Percentiles rank a stretch among this genome's conserved stretches.
These are phyloP conservation scores for Polyploca ridens DNA, from an alignment of 2,888 invertebrate species.

Conservation along the genomic window DNA sequence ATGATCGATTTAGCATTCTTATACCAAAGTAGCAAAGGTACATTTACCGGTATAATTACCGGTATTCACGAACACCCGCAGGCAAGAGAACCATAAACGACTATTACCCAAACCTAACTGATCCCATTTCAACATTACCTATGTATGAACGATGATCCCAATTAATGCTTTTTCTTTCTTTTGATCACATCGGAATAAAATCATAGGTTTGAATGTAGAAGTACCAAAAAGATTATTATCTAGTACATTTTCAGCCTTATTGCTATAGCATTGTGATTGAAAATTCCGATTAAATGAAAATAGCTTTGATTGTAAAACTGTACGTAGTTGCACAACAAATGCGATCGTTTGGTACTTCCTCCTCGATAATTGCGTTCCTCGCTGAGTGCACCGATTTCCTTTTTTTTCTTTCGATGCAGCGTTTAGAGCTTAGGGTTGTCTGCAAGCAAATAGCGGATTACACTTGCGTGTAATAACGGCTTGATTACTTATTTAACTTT, in stretches of 20 bases:
- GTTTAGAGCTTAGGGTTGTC: neutral
- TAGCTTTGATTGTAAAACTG: constrained; percentile 12
- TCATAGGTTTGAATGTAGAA: neutral
- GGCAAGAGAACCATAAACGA: neutral
- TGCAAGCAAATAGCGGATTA: neutral
- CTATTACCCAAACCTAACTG: neutral
- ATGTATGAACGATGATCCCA: neutral
- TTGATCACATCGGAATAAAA: constrained; percentile 1
- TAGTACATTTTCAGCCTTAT: neutral
- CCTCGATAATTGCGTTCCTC: constrained; percentile 19
- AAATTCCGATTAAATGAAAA: neutral
- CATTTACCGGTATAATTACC: neutral
- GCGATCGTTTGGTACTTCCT: constrained; percentile 16
- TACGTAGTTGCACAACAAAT: constrained; percentile 12
- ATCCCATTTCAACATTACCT: neutral
- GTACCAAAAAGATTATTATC: neutral
- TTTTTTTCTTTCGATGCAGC: constrained; percentile 21
- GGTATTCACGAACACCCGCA: neutral
- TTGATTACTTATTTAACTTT: neutral
- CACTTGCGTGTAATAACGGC: neutral
- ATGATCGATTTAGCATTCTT: too few species aligned
- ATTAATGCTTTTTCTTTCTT: neutral
- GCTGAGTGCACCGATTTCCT: constrained; percentile 18
- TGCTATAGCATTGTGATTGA: neutral
- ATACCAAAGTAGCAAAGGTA: too few species aligned